Evolutionary conservation across 1,140 invertebrate genomes (phyloP).

Genomic region (Scaptomyza pallida): DNA sequence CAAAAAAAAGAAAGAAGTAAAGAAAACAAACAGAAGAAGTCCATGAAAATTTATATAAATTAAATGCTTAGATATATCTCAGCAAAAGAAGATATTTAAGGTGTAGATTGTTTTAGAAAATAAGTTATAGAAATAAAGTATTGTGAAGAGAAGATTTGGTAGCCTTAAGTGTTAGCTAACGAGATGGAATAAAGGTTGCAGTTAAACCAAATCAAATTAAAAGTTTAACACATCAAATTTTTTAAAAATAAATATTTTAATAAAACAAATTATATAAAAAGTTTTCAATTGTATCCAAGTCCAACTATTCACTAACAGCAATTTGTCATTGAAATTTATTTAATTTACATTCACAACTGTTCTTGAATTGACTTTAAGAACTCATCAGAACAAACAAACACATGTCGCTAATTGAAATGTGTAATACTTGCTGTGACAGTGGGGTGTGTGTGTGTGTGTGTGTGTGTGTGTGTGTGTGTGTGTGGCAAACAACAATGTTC

Average conservation of each 20-base stretch:
- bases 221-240: too few species aligned
- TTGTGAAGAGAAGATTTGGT: background rate
- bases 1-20: background rate
- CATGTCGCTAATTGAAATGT: conserved; percentile 73
- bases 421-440: conserved; percentile 49
- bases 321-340: conserved; percentile 43
- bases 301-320: conserved; percentile 14
- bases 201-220: too few species aligned
- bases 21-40: conserved; percentile 11
- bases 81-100: too few species aligned
- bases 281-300: too few species aligned
- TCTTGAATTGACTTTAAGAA: conserved; percentile 30
- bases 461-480: conserved; percentile 2
- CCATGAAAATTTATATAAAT: conserved; percentile 44
- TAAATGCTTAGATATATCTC: conserved; percentile 1
- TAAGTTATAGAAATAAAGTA: background rate
- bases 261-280: too few species aligned
- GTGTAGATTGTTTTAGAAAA: too few species aligned
- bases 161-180: background rate
- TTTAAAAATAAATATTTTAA: too few species aligned
- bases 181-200: too few species aligned
- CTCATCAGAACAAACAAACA: conserved; percentile 22
- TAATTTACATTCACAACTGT: conserved; percentile 13
- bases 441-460: background rate
- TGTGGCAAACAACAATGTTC: conserved; percentile 37